Evolutionary conservation across 2,113 vertebrate species (phyloP).

Genomic region (Diphyllodes magnificus): DNA sequence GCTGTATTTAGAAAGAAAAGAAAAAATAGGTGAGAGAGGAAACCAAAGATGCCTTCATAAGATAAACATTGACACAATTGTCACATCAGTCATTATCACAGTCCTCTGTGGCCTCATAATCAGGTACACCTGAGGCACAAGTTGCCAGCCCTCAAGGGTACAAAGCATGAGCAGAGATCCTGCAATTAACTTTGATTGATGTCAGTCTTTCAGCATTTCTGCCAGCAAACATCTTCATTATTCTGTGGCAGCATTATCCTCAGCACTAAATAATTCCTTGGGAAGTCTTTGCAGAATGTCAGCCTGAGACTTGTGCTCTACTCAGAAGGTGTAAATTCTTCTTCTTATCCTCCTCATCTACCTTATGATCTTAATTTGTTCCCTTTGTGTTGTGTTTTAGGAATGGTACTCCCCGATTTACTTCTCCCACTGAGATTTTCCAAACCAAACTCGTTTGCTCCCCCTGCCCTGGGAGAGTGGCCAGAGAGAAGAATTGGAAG

Average conservation of each 20-base stretch:
- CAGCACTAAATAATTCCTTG: slow-evolving; percentile 50
- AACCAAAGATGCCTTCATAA: background rate
- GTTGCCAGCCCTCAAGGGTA: slow-evolving; percentile 25
- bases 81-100: slow-evolving; percentile 36
- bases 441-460: background rate
- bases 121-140: background rate
- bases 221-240: slow-evolving; percentile 35
- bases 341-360: background rate
- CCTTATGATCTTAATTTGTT: background rate
- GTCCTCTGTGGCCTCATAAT: background rate
- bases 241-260: slow-evolving; percentile 18
- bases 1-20: background rate
- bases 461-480: background rate
- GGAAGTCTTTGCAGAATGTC: slow-evolving; percentile 14
- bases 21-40: background rate
- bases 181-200: slow-evolving; percentile 56
- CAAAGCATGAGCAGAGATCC: background rate
- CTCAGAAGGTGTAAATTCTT: background rate
- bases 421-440: background rate
- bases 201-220: slow-evolving; percentile 57
- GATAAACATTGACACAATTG: background rate
- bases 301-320: slow-evolving; percentile 7
- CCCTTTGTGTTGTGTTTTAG: background rate
- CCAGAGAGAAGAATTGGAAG: background rate
- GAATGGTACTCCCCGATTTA: background rate